phyloP scores from a whole-genome alignment of 2,888 invertebrate genomes.

The Athripsodes cinereus region DNA sequence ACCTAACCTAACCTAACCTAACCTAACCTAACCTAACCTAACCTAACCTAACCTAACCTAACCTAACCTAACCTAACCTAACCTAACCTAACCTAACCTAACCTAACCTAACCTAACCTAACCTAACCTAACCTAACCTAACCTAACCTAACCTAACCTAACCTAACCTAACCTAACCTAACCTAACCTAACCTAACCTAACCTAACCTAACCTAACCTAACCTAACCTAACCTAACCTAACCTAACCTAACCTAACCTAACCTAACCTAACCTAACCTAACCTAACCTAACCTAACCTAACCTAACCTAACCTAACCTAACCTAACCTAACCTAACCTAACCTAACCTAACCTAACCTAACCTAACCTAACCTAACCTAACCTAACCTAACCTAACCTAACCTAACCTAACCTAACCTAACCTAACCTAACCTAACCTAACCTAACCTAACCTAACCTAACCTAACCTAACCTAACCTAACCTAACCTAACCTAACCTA shows the following conservation, averaged over 20 bases:
- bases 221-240: constrained; percentile 2
- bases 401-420: constrained; percentile 7
- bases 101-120: constrained; percentile 2
- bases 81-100: constrained; percentile 2
- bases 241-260: constrained; percentile 2
- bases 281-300: constrained; percentile 2
- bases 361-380: constrained; percentile 2
- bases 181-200: constrained; percentile 2
- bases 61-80: constrained; percentile 2
- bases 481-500: constrained; percentile 2
- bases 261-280: constrained; percentile 2
- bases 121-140: constrained; percentile 2
- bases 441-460: constrained; percentile 2
- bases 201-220: constrained; percentile 2
- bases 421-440: constrained; percentile 6
- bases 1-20: constrained; percentile 2
- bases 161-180: constrained; percentile 2
- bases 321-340: constrained; percentile 2
- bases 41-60: constrained; percentile 2
- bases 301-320: constrained; percentile 2
- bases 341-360: constrained; percentile 2
- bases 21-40: constrained; percentile 2
- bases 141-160: constrained; percentile 2
- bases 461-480: constrained; percentile 2
- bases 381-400: constrained; percentile 2